A percentile compares a stretch with the other conserved stretches of the same genome.
phyloP scores from a whole-genome alignment of 23 tunicate species.

The Aplidium turbinatum region DNA sequence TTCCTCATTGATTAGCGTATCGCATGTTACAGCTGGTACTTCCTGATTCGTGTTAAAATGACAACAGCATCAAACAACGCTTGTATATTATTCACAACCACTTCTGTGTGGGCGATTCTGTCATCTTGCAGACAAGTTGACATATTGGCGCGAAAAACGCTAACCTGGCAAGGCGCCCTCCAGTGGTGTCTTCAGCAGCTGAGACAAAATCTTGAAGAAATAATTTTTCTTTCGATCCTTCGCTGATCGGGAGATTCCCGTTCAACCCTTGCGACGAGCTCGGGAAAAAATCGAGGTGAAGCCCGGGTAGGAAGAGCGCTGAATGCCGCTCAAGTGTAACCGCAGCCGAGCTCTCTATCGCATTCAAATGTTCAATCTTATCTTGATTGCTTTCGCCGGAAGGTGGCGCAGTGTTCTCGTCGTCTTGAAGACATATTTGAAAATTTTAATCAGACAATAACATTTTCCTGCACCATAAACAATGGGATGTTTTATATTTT shows the following conservation, averaged over 20 bases:
- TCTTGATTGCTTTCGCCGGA: constrained; percentile 26
- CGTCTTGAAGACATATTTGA: neutral
- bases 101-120: too few relatives aligned
- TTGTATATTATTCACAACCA: too few relatives aligned
- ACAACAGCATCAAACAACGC: too few relatives aligned
- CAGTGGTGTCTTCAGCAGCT: constrained; percentile 56
- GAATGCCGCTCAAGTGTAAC: constrained; percentile 58
- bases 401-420: neutral
- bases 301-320: constrained; percentile 47
- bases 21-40: too few relatives aligned
- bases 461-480: too few relatives aligned
- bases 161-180: constrained; percentile 76
- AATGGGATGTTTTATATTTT: too few relatives aligned
- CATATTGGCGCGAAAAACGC: too few relatives aligned
- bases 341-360: constrained; percentile 59
- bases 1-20: too few relatives aligned
- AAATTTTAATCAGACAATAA: neutral
- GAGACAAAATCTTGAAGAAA: constrained; percentile 65
- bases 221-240: constrained; percentile 39
- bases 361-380: constrained; percentile 49
- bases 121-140: too few relatives aligned
- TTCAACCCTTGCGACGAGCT: constrained; percentile 45
- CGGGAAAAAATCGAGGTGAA: constrained; percentile 50
- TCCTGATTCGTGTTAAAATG: too few relatives aligned
- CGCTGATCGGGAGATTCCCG: constrained; percentile 46